These are phyloP conservation scores for Xanthia icteritia DNA, from an alignment of 2,888 invertebrate species.

Conservation along the genomic window DNA sequence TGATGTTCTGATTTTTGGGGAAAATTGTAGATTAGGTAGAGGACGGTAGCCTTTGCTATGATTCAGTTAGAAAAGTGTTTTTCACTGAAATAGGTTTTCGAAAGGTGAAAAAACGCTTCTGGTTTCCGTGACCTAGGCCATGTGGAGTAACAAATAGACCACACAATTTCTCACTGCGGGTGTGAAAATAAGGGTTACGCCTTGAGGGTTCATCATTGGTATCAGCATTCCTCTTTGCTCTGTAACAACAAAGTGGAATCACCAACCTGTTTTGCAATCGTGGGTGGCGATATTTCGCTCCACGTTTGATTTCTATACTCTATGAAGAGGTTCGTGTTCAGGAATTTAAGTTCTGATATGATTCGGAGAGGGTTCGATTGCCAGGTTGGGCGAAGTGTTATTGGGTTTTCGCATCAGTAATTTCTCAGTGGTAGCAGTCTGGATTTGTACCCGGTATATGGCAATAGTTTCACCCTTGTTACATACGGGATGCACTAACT, in stretches of 20 bases:
- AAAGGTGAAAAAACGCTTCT: neutral
- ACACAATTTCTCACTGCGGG: neutral
- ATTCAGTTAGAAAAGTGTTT: neutral
- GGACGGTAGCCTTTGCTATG: neutral
- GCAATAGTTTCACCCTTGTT: neutral
- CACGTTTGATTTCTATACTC: neutral
- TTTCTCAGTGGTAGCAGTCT: neutral
- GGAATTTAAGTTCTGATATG: neutral
- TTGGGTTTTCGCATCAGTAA: neutral
- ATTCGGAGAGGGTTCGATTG: neutral
- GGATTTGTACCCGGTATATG: neutral
- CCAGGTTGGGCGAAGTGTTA: neutral
- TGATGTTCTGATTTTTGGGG: conserved; percentile 13
- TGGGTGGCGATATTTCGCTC: neutral
- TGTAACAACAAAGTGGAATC: neutral
- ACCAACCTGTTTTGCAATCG: neutral
- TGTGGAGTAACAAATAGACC: neutral
- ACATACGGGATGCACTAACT: neutral
- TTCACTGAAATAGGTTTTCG: neutral
- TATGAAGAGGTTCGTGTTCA: neutral
- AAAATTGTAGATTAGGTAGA: conserved; percentile 10
- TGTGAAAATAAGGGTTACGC: neutral
- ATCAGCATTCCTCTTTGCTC: neutral
- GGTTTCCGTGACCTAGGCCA: neutral
- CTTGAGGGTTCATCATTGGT: neutral